Evolutionary conservation across 2,113 vertebrate genomes (phyloP), one percentile per base, ranked within the genome.

Genomic region (Dipodomys ordii): DNA sequence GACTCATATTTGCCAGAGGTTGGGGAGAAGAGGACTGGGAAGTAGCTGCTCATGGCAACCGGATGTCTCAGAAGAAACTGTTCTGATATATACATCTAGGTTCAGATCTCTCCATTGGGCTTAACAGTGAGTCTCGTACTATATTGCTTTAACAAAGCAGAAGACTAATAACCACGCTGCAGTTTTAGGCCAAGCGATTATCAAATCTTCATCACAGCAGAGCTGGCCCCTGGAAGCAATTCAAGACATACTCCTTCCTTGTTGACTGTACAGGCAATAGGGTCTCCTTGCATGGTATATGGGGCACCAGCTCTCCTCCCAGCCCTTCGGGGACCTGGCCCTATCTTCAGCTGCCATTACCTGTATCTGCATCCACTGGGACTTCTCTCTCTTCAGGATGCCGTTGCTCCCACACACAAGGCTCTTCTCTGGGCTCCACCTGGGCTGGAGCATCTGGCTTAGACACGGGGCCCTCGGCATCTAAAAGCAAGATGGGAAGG

Each of bases 341-440:
- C 32, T 28, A 28, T 20, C 19, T 13, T 44, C 32, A 22, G 57
- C 83, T 2, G 32, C 90, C 92, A 1, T 95, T 96, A 98, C 98
- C 98, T 96, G 97, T 81, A 46, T 96, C 86, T 0, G 98, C 84
- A 8, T 96, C 97, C 77, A 97, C 97, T 7, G 98, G 78, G 95
- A 94, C 13, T 9, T 98, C 98, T 86, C 98, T 97, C 19, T 98
- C 98, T 6, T 98, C 98, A 0, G 98, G 96, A 81, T 97, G 96
- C 19, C 97, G 97, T 0, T 90, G 98, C 88, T 98, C 98, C 89
- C 98, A 98, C 73, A 98, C 35, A 0, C 98, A 98, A 7, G 97
- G 96, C 0, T 97, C 98, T 1, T 98, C 97, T 30, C 95, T 94
- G 0, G 97, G 97, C 90, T 98, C 98, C 0, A 60, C 49, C 60